Percentiles rank a stretch among this genome's conserved stretches.
These are phyloP conservation scores for Drosophila macrothrix DNA, from an alignment of 2,888 invertebrate genomes.

Conservation along the genomic window DNA sequence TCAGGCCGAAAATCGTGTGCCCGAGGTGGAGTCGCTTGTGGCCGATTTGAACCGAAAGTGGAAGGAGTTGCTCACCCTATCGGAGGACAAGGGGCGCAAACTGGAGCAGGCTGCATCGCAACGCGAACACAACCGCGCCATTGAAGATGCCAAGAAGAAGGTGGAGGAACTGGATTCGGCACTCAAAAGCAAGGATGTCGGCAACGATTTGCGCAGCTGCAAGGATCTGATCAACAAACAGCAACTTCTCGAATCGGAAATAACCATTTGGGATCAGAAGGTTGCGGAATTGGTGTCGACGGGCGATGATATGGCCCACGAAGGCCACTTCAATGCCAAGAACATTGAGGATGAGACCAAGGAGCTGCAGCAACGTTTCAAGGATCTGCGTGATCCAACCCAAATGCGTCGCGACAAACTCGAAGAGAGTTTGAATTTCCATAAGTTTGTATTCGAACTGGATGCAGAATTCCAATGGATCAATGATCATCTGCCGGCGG, in stretches of 20 bases:
- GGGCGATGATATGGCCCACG: slow-evolving; percentile 95
- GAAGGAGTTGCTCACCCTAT: slow-evolving; percentile 90
- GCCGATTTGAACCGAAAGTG: slow-evolving; percentile 91
- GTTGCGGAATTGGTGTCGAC: slow-evolving; percentile 91
- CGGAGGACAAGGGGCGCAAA: slow-evolving; percentile 89
- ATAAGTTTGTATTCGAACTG: slow-evolving; percentile 97
- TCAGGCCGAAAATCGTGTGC: slow-evolving; percentile 89
- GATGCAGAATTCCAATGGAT: slow-evolving; percentile 98
- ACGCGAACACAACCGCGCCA: slow-evolving; percentile 90
- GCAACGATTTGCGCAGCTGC: slow-evolving; percentile 95
- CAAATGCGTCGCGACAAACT: slow-evolving; percentile 90
- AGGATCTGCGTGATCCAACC: slow-evolving; percentile 90
- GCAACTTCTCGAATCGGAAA: slow-evolving; percentile 94
- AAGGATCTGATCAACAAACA: slow-evolving; percentile 96
- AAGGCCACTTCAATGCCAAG: slow-evolving; percentile 97
- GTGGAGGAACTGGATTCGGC: slow-evolving; percentile 93
- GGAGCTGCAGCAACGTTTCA: slow-evolving; percentile 89
- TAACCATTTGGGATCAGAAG: slow-evolving; percentile 92
- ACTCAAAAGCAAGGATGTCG: slow-evolving; percentile 92
- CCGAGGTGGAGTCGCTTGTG: slow-evolving; percentile 89
- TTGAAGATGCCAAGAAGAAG: slow-evolving; percentile 95
- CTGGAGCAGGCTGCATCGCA: slow-evolving; percentile 95
- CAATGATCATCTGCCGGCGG: slow-evolving; percentile 93
- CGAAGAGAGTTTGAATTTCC: slow-evolving; percentile 92
- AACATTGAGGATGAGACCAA: slow-evolving; percentile 93